Base-by-base conservation (phyloP, 2,113 vertebrate genomes). In the Camelus dromedarius region DNA sequence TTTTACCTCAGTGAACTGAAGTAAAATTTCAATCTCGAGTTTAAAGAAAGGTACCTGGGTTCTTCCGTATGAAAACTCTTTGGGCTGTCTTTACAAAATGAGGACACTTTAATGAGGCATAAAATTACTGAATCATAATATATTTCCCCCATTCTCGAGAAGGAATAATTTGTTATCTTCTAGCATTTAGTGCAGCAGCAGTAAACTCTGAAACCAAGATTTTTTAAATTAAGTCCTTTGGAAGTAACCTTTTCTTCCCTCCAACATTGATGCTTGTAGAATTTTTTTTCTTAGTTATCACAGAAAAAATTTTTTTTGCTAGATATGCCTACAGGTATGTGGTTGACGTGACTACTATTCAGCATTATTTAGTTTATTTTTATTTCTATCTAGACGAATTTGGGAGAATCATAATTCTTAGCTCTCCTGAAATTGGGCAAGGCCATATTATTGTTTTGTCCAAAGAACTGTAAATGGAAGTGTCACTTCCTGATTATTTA, bases 51-150 rank as follows among this genome's bases (percentile, higher is more conserved):
- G 15, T 26, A 46, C 32, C 15, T 72, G 13, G 35, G 19, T 52
- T 96, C 79, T 84, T 92, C 79, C 84, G 18, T 35, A 30, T 50
- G 89, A 83, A 92, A 73, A 76, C 42, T 84, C 35, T 60, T 67
- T 5, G 3, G 56, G 16, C 73, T 95, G 30, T 48, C 70, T 93
- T 96, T 89, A 79, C 26, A 93, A 77, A 89, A 89, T 89, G 12
- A 96, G n/a, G 86, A 86, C 58, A 67, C 62, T 60, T 81, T 93
- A 81, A 90, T 96, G 90, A 86, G 35, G 72, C 93, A 38, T n/a
- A 64, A 89, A 85, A 86, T 86, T 72, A 67, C n/a, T 54, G 28
- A 52, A 42, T 93, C 80, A 81, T 48, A 86, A 95, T 67, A 95
- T 67, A 93, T 85, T 95, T 95, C 32, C 64, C 26, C 50, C 58